Percentiles rank a stretch among this genome's conserved stretches.
These are phyloP conservation scores for Leptopilina syphax DNA, from an alignment of 2,888 invertebrate species.

Conservation along the genomic window DNA sequence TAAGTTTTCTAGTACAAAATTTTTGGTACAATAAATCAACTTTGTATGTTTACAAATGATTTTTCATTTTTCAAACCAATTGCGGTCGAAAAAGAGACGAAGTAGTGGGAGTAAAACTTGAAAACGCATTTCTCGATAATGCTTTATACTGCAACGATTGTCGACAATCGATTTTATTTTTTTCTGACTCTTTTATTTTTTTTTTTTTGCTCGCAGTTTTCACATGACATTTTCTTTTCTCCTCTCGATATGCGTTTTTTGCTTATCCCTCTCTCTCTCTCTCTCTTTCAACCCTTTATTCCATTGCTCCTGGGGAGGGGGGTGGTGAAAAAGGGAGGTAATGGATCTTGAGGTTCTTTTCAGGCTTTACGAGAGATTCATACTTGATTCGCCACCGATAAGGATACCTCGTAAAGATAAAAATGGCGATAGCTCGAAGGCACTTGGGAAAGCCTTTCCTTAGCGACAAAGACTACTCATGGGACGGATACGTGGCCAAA, in stretches of 20 bases:
- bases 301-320: not conserved
- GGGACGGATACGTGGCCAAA: conserved; percentile 19
- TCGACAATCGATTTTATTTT: conserved; percentile 41
- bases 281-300: conserved; percentile 31
- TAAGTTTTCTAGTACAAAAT: not conserved
- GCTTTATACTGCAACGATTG: not conserved
- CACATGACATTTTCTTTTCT: conserved; percentile 39
- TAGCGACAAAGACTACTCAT: conserved; percentile 28
- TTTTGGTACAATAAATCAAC: too few species aligned
- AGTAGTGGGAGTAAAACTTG: not conserved
- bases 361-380: conserved; percentile 66
- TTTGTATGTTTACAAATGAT: not conserved
- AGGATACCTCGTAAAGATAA: conserved; percentile 66
- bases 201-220: conserved; percentile 30
- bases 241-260: conserved; percentile 35
- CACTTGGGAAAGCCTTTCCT: conserved; percentile 46
- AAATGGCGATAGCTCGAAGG: conserved; percentile 56
- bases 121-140: not conserved
- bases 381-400: conserved; percentile 64
- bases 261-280: not conserved
- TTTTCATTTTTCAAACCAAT: not conserved
- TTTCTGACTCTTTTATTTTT: not conserved
- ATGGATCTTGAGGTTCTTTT: conserved; percentile 57
- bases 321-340: conserved; percentile 28
- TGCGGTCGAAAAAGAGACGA: too few species aligned